These are phyloP conservation scores for Glyphotaelius pellucidus DNA, from an alignment of 2,888 invertebrate species.

Conservation along the genomic window DNA sequence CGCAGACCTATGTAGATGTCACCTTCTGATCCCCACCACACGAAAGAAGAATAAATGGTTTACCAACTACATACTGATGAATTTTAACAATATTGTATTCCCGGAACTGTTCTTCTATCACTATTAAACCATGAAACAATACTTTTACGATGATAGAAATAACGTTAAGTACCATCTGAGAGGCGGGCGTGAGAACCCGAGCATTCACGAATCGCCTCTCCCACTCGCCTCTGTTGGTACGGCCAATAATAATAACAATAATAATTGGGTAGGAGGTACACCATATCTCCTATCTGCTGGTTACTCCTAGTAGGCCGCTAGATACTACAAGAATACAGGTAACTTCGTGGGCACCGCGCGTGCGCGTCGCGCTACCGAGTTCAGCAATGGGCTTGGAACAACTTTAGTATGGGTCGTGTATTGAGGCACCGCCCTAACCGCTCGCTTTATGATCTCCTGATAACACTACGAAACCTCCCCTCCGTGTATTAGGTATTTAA, in stretches of 20 bases:
- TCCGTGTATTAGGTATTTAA: not conserved
- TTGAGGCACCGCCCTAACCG: not conserved
- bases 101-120: not conserved
- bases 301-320: slow-evolving; percentile 1
- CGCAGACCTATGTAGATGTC: no score
- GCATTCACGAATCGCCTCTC: slow-evolving; percentile 26
- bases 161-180: not conserved
- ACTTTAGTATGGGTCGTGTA: not conserved
- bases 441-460: slow-evolving; percentile 27
- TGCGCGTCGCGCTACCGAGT: slow-evolving; percentile 39
- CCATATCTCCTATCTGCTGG: not conserved
- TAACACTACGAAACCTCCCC: not conserved
- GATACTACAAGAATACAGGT: not conserved
- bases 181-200: slow-evolving; percentile 23
- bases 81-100: not conserved
- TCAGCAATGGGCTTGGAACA: not conserved
- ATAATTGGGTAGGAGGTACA: not conserved
- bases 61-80: no score
- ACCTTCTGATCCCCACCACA: no score
- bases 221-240: not conserved
- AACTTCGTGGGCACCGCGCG: slow-evolving; percentile 37
- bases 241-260: not conserved
- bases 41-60: no score
- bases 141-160: not conserved
- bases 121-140: not conserved